Percentiles rank a stretch among this genome's conserved stretches.
Evolutionary conservation across 2,888 invertebrate genomes (phyloP).

Genomic region (Hymenopus coronatus): DNA sequence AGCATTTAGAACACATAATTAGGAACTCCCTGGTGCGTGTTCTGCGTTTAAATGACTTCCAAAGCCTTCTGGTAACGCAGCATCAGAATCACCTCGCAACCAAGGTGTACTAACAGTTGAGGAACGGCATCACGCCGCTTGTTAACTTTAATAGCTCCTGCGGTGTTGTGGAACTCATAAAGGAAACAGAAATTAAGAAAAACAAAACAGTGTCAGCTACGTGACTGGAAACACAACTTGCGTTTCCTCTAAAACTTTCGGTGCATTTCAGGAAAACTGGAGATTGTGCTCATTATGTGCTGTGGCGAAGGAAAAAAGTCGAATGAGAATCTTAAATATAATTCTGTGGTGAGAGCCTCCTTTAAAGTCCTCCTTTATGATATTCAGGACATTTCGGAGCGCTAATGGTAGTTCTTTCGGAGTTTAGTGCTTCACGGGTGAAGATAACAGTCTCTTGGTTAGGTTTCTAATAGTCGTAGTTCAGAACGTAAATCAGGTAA

Average conservation of each 20-base stretch:
- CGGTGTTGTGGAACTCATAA: background rate
- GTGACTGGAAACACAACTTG: background rate
- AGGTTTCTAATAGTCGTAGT: background rate
- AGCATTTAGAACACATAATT: background rate
- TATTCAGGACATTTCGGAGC: background rate
- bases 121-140: background rate
- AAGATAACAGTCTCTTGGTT: background rate
- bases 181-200: background rate
- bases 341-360: background rate
- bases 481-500: background rate
- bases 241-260: background rate
- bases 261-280: background rate
- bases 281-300: background rate
- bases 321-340: background rate
- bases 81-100: background rate
- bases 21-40: background rate
- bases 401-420: background rate
- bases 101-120: background rate
- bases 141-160: background rate
- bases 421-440: background rate
- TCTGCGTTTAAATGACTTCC: background rate
- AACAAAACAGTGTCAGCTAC: background rate
- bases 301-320: background rate
- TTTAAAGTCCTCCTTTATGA: background rate
- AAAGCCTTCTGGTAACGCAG: background rate